A percentile compares a stretch with the other conserved stretches of the same genome.
phyloP scores from a whole-genome alignment of 2,797 vertebrate species.

The Thamnophis elegans region DNA sequence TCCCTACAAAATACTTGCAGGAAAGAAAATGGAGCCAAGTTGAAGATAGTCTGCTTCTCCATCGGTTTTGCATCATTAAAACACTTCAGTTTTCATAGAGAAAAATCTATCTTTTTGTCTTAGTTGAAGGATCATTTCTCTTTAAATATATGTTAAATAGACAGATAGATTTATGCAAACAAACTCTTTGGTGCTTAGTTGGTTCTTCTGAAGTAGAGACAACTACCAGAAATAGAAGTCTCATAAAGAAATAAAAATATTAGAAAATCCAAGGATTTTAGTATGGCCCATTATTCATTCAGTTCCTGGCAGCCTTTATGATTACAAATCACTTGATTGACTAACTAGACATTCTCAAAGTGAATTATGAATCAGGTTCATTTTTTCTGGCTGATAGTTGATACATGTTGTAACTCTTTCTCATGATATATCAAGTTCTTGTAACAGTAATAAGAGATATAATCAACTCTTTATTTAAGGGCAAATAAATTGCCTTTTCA shows the following conservation, averaged over 20 bases:
- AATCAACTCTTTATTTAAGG: conserved; percentile 74
- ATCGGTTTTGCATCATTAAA: conserved; percentile 25
- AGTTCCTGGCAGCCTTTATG: conserved; percentile 94
- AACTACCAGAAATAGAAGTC: conserved; percentile 72
- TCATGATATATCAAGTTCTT: conserved; percentile 73
- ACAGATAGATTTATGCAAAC: conserved; percentile 59
- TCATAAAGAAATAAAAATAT: conserved; percentile 74
- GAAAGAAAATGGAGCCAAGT: conserved; percentile 38
- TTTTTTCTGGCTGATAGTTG: conserved; percentile 75
- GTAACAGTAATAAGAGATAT: conserved; percentile 72
- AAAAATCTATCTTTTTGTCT: conserved; percentile 43
- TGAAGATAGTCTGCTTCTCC: conserved; percentile 15
- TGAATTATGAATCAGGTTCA: conserved; percentile 88
- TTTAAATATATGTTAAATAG: conserved; percentile 53
- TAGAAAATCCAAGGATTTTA: conserved; percentile 81
- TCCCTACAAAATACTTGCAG: conserved; percentile 50
- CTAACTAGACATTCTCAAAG: conserved; percentile 91
- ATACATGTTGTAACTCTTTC: conserved; percentile 71
- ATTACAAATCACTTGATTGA: conserved; percentile 99
- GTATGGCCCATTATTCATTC: conserved; percentile 92
- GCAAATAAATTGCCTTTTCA: conserved; percentile 73
- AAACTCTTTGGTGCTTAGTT: conserved; percentile 67
- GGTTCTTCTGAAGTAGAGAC: conserved; percentile 63
- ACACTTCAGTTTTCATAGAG: conserved; percentile 23
- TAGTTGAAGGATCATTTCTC: conserved; percentile 47